These are phyloP conservation scores for Theristus sp. DNA, from an alignment of 2,888 invertebrate species.

Conservation along the genomic window DNA sequence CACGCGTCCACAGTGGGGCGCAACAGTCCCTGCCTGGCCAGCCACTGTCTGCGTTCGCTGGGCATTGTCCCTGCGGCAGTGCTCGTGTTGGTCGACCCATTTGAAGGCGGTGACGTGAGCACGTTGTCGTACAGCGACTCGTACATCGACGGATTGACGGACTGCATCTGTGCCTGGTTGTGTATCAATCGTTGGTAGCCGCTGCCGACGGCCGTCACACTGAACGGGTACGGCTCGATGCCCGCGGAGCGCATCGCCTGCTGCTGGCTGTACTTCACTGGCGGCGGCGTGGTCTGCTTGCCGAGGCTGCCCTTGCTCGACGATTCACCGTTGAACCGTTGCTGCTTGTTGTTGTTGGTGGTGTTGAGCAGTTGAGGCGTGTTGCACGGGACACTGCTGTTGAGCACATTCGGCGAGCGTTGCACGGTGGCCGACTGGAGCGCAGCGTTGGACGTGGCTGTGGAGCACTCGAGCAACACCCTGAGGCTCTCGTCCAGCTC, in stretches of 20 bases:
- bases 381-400: too few relatives aligned
- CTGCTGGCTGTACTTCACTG: neutral
- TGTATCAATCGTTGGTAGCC: neutral
- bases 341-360: too few relatives aligned
- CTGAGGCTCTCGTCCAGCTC: neutral
- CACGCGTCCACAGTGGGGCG: constrained; percentile 3
- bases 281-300: neutral
- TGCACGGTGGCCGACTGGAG: too few relatives aligned
- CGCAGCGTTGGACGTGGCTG: neutral
- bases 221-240: neutral
- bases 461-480: neutral
- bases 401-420: too few relatives aligned
- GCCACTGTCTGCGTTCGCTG: neutral
- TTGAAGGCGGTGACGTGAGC: too few relatives aligned
- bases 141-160: too few relatives aligned
- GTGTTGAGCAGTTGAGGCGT: too few relatives aligned
- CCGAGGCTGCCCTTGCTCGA: too few relatives aligned
- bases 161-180: too few relatives aligned
- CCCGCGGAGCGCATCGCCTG: neutral
- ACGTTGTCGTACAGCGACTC: neutral
- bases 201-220: neutral
- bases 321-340: too few relatives aligned
- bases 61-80: too few relatives aligned
- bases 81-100: too few relatives aligned
- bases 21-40: constrained; percentile 1